A percentile compares a stretch with the other conserved stretches of the same genome.
Conservation (phyloP, 2,888 invertebrate species). For the Bombyx huttoni region DNA sequence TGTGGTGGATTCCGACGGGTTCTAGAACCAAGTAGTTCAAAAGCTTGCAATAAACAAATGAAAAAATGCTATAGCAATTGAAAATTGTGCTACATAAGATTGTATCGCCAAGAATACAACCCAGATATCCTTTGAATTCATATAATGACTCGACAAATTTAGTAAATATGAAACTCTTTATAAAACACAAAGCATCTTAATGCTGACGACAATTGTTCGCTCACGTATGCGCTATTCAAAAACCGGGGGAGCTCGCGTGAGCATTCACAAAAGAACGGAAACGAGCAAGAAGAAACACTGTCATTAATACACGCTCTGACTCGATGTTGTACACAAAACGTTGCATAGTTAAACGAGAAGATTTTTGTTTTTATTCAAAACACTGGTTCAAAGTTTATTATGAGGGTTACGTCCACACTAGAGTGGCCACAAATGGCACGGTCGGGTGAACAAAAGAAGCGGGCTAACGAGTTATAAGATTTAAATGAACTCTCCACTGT, state of each 20-base stretch:
- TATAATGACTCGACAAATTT: slow-evolving; percentile 5
- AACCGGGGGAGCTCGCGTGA: slow-evolving; percentile 36
- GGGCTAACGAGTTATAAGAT: slow-evolving; percentile 11
- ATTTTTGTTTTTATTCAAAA: slow-evolving; percentile 24
- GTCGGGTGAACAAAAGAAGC: slow-evolving; percentile 16
- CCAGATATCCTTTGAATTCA: not conserved
- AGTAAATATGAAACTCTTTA: slow-evolving; percentile 16
- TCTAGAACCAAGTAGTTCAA: too few relatives aligned
- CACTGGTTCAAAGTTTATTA: slow-evolving; percentile 20
- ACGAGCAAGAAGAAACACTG: slow-evolving; percentile 43
- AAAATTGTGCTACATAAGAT: not conserved
- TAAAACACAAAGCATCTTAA: slow-evolving; percentile 23
- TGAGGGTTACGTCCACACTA: slow-evolving; percentile 9
- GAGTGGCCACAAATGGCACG: slow-evolving; percentile 17
- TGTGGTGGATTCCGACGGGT: too few relatives aligned
- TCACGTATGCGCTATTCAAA: slow-evolving; percentile 50
- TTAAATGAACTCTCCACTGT: not conserved
- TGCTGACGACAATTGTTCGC: slow-evolving; percentile 39
- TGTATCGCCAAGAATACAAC: not conserved
- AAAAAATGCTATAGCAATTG: not conserved
- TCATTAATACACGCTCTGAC: slow-evolving; percentile 50
- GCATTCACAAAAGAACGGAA: slow-evolving; percentile 51
- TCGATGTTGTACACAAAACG: slow-evolving; percentile 17
- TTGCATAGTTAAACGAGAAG: slow-evolving; percentile 8
- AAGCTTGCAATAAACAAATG: too few relatives aligned